A percentile compares a stretch with the other conserved stretches of the same genome.
Evolutionary conservation across 1,140 invertebrate genomes (phyloP).

Genomic region (Mizuhopecten yessoensis): DNA sequence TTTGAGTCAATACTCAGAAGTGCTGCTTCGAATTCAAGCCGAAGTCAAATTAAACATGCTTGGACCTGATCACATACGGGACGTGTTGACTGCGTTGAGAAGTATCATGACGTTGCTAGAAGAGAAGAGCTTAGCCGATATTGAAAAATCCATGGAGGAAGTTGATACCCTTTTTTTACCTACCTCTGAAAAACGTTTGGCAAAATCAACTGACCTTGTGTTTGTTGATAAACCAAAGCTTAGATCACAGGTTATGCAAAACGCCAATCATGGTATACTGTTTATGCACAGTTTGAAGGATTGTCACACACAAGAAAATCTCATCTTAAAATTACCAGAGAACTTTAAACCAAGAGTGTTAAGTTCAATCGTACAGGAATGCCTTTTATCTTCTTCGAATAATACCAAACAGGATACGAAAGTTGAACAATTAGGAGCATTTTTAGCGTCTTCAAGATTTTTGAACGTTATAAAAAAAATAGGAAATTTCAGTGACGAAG

Average conservation of each 20-base stretch:
- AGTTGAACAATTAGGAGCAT: not conserved
- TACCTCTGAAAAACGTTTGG: not conserved
- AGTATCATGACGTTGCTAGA: not conserved
- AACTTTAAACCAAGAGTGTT: not conserved
- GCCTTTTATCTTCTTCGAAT: not conserved
- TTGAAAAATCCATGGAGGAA: not conserved
- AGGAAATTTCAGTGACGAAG: not conserved
- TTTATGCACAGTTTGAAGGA: constrained; percentile 5
- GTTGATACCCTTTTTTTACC: not conserved
- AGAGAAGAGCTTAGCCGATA: not conserved
- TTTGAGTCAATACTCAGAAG: not conserved
- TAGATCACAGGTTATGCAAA: not conserved
- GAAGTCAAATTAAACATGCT: not conserved
- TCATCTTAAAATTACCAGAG: not conserved
- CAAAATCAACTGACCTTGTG: not conserved
- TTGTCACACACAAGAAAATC: not conserved
- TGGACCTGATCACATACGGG: not conserved
- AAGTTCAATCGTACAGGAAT: not conserved
- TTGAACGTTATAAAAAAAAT: not conserved
- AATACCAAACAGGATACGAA: not conserved
- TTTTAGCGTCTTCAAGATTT: not conserved
- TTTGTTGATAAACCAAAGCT: not conserved
- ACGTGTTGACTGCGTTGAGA: not conserved
- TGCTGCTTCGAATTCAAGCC: not conserved
- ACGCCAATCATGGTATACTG: not conserved